Percentiles rank a stretch among this genome's conserved stretches.
Conservation (phyloP, 30 jellyfish, hydroid and myxozoan species). For the Rhopilema esculentum region DNA sequence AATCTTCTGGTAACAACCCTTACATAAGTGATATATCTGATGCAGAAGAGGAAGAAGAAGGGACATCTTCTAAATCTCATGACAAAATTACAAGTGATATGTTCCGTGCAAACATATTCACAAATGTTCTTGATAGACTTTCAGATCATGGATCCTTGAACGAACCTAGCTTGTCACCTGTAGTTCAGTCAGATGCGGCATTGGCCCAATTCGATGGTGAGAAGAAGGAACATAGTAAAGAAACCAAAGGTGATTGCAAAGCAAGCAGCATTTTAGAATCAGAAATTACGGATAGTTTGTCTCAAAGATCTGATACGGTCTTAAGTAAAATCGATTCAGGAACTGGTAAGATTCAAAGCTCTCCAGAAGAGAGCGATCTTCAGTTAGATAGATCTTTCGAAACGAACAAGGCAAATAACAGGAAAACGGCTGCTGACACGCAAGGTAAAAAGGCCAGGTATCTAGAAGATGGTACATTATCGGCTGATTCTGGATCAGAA, state of each 20-base stretch:
- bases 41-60: slow-evolving; percentile 31
- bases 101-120: slow-evolving; percentile 71
- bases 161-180: background rate
- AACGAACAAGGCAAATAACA: background rate
- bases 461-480: background rate
- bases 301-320: background rate
- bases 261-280: background rate
- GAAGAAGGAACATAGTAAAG: background rate
- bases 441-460: background rate
- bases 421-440: background rate
- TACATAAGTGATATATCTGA: slow-evolving; percentile 72
- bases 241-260: background rate
- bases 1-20: slow-evolving; percentile 46
- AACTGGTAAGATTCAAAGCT: background rate
- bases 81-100: slow-evolving; percentile 55
- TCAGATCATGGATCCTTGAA: slow-evolving; percentile 4
- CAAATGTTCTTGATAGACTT: slow-evolving; percentile 21
- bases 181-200: background rate
- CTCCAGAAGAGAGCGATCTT: background rate
- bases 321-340: background rate
- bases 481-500: background rate
- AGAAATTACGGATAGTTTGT: background rate
- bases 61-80: background rate
- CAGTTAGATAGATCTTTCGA: background rate
- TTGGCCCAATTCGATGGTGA: background rate